Base-by-base conservation (phyloP, 2,113 vertebrate species). In the Lagopus muta region DNA sequence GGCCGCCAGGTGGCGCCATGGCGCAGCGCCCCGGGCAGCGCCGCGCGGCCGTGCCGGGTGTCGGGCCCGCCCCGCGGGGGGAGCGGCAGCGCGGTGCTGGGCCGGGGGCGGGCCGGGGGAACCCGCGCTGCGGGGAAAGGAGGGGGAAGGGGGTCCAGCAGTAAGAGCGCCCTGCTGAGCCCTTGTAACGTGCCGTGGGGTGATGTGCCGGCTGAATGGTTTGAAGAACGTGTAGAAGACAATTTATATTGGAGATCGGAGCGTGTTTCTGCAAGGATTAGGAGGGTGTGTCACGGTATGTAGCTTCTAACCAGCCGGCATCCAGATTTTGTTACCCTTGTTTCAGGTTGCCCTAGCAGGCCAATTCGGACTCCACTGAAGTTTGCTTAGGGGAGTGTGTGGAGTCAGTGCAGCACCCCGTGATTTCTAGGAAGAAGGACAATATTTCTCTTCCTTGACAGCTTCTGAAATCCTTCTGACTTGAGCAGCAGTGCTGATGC, bases 211-310 rank as follows among this genome's bases (percentile, higher is more conserved):
- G 72, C 60, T 61, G 69, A 82, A 36, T 1, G 6, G 27, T 83
- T 43, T 67, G 78, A 12, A 60, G 38, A 21, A 12, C 34, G 21
- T 8, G 3, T 52, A 0, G 1, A 60, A 80, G 55, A 58, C 0
- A 3, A 50, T 10, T 67, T 70, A 6, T 70, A 4, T 10, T 32
- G 21, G 52, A 81, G 32, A 43, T 1, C 42, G 45, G 78, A 86
- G 42, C 32, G 34, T 8, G 9, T 78, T 88, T 55, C 88, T 66
- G 2, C 0, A 81, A 93, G 69, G 47, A 67, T 13, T 38, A 67
- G 82, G 67, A 62, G 72, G 28, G 16, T 16, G 45, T 0, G 0
- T 67, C 32, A 86, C 58, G 76, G 71, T 1, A 45, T 1, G 32
- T 1, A 1, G 34, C 34, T 88, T 77, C n/a, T 77, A 91, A 70